Base-by-base conservation (phyloP, 2,797 vertebrate species). In the Oophaga sylvatica region DNA sequence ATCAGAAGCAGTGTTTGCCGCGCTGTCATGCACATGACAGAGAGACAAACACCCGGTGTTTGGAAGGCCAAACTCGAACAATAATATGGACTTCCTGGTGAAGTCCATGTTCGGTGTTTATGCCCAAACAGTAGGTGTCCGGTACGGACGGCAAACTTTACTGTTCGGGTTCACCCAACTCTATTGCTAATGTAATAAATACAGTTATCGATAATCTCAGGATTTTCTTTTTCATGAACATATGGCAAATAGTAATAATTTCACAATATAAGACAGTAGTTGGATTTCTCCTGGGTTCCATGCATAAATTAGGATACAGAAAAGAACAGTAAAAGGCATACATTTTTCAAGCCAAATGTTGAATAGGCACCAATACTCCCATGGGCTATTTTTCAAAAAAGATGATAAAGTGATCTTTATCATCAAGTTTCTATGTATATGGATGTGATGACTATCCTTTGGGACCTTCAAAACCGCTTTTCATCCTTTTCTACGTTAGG, bases 341-440 rank as follows among this genome's bases (percentile, higher is more conserved):
- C 75, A 77, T 53, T 81, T 57, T 85, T 76, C n/a, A 67, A 84
- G 67, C 0, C 67, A 73, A 31, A 78, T 2, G 71, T 59, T 70
- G 57, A 85, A 45, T 31, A 76, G 65, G 31, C 70, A 59, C 80
- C 31, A 71, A 45, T 60, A 71, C 77, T 86, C 80, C 84, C 84
- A 79, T 70, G 80, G 73, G 84, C 41, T 79, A 29, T 53, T 89
- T 89, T 80, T 71, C 22, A 77, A 65, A 86, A 88, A 83, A 82
- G 84, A 81, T 57, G 63, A 81, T 88, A 88, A 81, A 81, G 78
- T 85, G 70, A 88, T 85, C 79, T 89, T 88, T 85, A 81, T 81
- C 83, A 85, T 80, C 79, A 85, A 60, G 70, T 85, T 86, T 89
- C 80, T 80, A 89, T 89, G 84, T 86, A 86, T 86, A 86, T 82